phyloP scores from a whole-genome alignment of 2,888 invertebrate genomes.

The Rhagonycha lutea region DNA sequence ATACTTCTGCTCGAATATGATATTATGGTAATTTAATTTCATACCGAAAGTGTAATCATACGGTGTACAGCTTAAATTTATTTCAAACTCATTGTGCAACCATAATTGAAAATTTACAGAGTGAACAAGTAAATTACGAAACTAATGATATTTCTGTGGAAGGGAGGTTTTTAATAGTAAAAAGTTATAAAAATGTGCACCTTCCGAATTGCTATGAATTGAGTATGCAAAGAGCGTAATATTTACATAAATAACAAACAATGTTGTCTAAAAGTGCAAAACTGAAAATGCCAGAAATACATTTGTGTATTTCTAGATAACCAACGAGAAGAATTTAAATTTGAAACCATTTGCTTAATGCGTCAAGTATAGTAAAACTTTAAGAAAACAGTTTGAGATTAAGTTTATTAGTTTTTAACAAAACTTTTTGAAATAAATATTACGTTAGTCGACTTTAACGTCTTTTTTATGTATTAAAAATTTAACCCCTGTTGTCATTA shows the following conservation, averaged over 20 bases:
- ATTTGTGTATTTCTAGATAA: slow-evolving; percentile 7
- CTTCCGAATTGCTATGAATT: neutral
- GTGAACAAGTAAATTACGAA: neutral
- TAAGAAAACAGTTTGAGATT: slow-evolving; percentile 6
- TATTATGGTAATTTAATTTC: neutral
- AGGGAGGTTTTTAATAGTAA: neutral
- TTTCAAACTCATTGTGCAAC: neutral
- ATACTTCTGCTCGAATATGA: neutral
- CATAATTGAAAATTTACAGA: neutral
- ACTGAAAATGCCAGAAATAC: neutral
- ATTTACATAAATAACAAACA: slow-evolving; percentile 4
- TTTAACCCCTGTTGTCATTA: neutral
- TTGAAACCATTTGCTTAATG: slow-evolving; percentile 18
- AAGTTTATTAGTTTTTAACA: slow-evolving; percentile 21
- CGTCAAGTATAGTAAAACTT: slow-evolving; percentile 16
- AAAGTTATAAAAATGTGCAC: neutral
- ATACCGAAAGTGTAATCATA: neutral
- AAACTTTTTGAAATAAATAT: neutral
- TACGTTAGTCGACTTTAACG: neutral
- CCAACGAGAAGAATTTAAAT: slow-evolving; percentile 19
- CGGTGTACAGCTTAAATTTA: neutral
- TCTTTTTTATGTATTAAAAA: neutral
- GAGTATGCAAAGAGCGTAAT: neutral
- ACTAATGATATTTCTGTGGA: neutral
- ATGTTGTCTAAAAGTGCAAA: slow-evolving; percentile 3